Evolutionary conservation across 2,113 vertebrate species (phyloP).

Genomic region (Redunca redunca): DNA sequence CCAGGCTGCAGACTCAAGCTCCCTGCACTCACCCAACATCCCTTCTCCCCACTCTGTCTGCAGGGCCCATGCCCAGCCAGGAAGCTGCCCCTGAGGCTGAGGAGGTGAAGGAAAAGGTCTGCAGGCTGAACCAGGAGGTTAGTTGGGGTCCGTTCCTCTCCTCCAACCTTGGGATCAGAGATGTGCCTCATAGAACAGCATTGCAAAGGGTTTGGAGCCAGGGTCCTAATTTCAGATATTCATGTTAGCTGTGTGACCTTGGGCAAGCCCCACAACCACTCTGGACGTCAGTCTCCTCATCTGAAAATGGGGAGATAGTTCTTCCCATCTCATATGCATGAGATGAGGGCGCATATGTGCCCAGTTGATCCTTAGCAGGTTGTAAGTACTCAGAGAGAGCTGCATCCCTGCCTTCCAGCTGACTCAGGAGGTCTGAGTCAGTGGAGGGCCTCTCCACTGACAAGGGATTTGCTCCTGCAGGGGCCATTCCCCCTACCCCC

Average conservation of each 20-base stretch:
- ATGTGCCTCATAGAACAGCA: neutral
- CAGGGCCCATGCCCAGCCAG: constrained; percentile 67
- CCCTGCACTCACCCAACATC: neutral
- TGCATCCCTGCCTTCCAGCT: neutral
- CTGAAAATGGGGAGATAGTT: neutral
- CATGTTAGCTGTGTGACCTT: neutral
- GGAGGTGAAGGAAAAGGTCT: constrained; percentile 89
- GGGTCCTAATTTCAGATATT: neutral
- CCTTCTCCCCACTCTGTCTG: neutral
- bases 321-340: neutral
- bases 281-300: neutral
- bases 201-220: neutral
- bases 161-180: neutral
- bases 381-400: neutral
- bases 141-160: neutral
- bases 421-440: neutral
- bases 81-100: constrained; percentile 84
- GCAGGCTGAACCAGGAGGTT: constrained; percentile 91
- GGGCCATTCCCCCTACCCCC: neutral
- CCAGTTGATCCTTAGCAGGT: neutral
- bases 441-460: neutral
- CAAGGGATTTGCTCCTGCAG: neutral
- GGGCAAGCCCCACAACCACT: neutral
- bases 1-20: neutral
- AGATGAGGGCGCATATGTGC: rapidly evolving